Evolutionary conservation across 2,797 vertebrate genomes (phyloP).

Genomic region (Melanogrammus aeglefinus): DNA sequence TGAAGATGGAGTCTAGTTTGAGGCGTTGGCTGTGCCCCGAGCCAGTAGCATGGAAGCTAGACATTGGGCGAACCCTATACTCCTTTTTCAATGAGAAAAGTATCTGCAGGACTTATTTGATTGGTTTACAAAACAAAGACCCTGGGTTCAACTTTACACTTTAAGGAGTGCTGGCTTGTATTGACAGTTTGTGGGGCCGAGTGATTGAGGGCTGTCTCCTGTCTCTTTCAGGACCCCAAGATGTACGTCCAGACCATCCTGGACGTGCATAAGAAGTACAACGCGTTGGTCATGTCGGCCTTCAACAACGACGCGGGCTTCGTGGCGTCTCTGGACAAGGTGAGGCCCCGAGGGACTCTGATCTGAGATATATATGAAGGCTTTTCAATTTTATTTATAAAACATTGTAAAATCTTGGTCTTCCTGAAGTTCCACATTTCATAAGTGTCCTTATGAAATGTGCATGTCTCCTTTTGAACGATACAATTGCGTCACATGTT

Average conservation of each 20-base stretch:
- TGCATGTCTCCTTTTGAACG: neutral
- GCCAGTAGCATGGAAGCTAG: no score
- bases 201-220: neutral
- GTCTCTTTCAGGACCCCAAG: constrained; percentile 86
- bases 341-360: no score
- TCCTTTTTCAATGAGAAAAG: no score
- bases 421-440: neutral
- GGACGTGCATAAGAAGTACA: constrained; percentile 98
- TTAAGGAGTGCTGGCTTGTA: neutral
- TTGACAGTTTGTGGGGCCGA: neutral
- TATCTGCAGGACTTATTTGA: no score
- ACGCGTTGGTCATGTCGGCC: constrained; percentile 96
- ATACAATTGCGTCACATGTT: neutral
- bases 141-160: no score
- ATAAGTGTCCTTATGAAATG: neutral
- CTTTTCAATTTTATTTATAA: neutral
- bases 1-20: no score
- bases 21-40: no score
- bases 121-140: no score
- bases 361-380: no score
- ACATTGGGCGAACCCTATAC: no score
- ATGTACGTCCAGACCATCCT: constrained; percentile 98
- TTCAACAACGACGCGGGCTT: constrained; percentile 99
- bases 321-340: constrained; percentile 95
- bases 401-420: neutral